These are phyloP conservation scores for Yponomeuta malinellus DNA, from an alignment of 2,888 invertebrate species.

Conservation along the genomic window DNA sequence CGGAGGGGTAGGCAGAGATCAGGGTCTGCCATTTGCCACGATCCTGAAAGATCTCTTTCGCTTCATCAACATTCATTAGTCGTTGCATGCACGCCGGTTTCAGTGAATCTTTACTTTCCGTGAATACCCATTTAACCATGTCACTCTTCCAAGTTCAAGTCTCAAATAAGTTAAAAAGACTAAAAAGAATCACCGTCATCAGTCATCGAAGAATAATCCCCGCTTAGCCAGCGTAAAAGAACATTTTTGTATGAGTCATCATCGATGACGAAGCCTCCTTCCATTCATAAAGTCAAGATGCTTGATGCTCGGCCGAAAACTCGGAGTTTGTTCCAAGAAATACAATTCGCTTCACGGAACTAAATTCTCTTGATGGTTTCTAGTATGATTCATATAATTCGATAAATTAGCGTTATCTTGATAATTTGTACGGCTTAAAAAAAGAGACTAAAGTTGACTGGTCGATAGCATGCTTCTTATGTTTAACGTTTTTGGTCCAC, in stretches of 20 bases:
- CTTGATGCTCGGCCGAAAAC: slow-evolving; percentile 26
- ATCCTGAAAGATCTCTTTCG: too few species aligned
- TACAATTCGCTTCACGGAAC: slow-evolving; percentile 27
- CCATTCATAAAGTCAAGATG: slow-evolving; percentile 24
- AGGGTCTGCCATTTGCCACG: too few species aligned
- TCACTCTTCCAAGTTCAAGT: neutral
- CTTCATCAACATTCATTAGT: too few species aligned
- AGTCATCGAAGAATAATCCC: slow-evolving; percentile 1
- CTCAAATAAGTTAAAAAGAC: neutral
- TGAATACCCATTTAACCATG: neutral
- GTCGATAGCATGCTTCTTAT: neutral
- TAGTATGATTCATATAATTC: slow-evolving; percentile 11
- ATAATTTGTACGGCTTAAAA: neutral
- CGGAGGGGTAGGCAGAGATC: too few species aligned
- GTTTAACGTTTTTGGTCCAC: neutral
- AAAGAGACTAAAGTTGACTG: neutral
- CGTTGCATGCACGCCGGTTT: too few species aligned
- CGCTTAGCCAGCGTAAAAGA: neutral
- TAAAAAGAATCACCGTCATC: neutral
- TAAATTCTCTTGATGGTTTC: slow-evolving; percentile 14
- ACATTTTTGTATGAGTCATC: slow-evolving; percentile 30
- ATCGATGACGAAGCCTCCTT: slow-evolving; percentile 22
- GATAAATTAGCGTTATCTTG: slow-evolving; percentile 2
- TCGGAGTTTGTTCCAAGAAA: slow-evolving; percentile 32
- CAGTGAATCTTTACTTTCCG: neutral